Evolutionary conservation across 2,113 vertebrate species (phyloP).

Genomic region (Mungos mungo): DNA sequence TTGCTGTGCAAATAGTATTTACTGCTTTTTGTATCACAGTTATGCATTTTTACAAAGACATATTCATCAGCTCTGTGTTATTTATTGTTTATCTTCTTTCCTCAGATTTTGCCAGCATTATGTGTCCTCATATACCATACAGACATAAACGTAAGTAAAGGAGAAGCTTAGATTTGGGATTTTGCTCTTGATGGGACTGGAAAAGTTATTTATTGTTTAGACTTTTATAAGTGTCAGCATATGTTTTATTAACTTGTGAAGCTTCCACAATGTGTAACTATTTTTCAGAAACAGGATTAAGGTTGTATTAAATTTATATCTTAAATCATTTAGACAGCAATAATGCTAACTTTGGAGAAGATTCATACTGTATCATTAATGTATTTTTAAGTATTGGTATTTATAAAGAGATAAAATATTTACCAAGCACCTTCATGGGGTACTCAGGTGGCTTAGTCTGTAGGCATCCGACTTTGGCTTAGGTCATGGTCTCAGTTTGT

Average conservation of each 20-base stretch:
- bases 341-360: not conserved
- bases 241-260: not conserved
- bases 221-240: conserved; percentile 6
- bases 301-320: conserved; percentile 28
- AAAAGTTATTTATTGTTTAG: not conserved
- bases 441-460: not conserved
- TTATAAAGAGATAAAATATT: conserved; percentile 2
- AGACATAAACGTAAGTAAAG: conserved; percentile 97
- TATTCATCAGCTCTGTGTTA: conserved; percentile 26
- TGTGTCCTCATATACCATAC: conserved; percentile 99
- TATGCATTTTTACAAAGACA: conserved; percentile 44
- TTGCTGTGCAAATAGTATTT: conserved; percentile 28
- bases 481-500: not conserved
- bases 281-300: conserved; percentile 34
- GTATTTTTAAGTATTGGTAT: conserved; percentile 33
- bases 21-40: conserved; percentile 37
- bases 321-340: not conserved
- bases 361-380: not conserved
- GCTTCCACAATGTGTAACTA: not conserved
- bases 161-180: not conserved
- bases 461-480: not conserved
- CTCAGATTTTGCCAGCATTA: conserved; percentile 97
- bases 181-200: not conserved
- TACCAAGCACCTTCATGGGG: not conserved
- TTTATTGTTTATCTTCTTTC: conserved; percentile 77